Conservation (phyloP, 1,140 invertebrate genomes). For the Oryzaephilus surinamensis region DNA sequence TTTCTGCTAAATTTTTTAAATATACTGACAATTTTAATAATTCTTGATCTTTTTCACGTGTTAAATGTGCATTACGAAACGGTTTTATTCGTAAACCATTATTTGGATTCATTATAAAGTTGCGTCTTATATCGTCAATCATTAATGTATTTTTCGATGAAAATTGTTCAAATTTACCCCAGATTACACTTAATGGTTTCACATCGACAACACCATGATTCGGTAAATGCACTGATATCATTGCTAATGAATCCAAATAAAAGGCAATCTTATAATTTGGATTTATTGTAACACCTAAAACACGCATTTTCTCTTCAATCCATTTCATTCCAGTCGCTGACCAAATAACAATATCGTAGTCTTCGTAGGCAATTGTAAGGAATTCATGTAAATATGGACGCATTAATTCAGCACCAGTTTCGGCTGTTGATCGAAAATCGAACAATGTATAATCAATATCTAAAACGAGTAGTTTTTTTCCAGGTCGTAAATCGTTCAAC, state of each 20-base stretch:
- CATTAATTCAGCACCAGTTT: constrained; percentile 85
- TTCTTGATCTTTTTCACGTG: constrained; percentile 75
- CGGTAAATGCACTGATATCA: constrained; percentile 84
- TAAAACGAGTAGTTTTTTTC: constrained; percentile 85
- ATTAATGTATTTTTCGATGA: constrained; percentile 90
- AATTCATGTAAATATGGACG: constrained; percentile 93
- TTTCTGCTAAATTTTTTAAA: constrained; percentile 69
- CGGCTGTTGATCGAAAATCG: constrained; percentile 86
- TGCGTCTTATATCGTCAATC: constrained; percentile 94
- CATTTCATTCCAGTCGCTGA: constrained; percentile 97
- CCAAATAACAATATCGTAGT: constrained; percentile 86
- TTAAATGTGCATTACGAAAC: constrained; percentile 83
- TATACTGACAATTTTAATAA: constrained; percentile 74
- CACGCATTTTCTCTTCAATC: constrained; percentile 95
- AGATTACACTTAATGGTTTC: constrained; percentile 93
- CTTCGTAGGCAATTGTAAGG: constrained; percentile 77
- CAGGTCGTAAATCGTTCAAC: constrained; percentile 66
- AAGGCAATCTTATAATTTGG: constrained; percentile 87
- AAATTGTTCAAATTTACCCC: constrained; percentile 89
- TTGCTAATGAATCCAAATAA: constrained; percentile 81
- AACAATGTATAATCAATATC: constrained; percentile 97
- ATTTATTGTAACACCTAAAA: constrained; percentile 75
- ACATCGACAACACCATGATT: constrained; percentile 88
- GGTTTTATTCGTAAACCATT: constrained; percentile 84
- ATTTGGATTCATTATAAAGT: constrained; percentile 97